Percentiles rank a stretch among this genome's conserved stretches.
phyloP scores from a whole-genome alignment of 1,140 invertebrate genomes.

The Cyclargus thomasi region DNA sequence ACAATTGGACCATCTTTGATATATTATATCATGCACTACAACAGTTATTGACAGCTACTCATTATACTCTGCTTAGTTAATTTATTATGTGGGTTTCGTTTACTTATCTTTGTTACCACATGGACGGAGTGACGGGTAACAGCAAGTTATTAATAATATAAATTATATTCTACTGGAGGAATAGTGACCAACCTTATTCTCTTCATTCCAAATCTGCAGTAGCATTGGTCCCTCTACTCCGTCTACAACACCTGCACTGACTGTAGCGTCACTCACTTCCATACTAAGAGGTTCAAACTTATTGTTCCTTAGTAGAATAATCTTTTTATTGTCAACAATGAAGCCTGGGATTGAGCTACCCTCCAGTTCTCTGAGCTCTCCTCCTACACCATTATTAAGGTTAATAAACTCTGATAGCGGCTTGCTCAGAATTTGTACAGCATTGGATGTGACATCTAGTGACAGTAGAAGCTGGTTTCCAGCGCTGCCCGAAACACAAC shows the following conservation, averaged over 20 bases:
- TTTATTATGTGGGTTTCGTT: too few relatives aligned
- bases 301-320: slow-evolving; percentile 59
- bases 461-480: slow-evolving; percentile 67
- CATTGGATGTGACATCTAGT: slow-evolving; percentile 69
- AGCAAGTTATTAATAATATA: too few relatives aligned
- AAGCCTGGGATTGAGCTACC: slow-evolving; percentile 46
- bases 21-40: too few relatives aligned
- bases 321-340: slow-evolving; percentile 55
- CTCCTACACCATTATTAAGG: slow-evolving; percentile 28
- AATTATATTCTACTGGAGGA: too few relatives aligned
- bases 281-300: slow-evolving; percentile 44
- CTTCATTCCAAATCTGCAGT: slow-evolving; percentile 53
- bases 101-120: too few relatives aligned
- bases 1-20: too few relatives aligned
- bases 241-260: slow-evolving; percentile 50
- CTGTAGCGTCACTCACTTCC: slow-evolving; percentile 38
- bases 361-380: slow-evolving; percentile 33
- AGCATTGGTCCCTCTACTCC: slow-evolving; percentile 43
- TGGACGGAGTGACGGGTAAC: too few relatives aligned
- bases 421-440: slow-evolving; percentile 58
- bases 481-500: slow-evolving; percentile 75
- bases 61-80: too few relatives aligned
- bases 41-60: too few relatives aligned
- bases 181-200: slow-evolving; percentile 37
- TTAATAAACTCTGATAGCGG: slow-evolving; percentile 52